A percentile compares a stretch with the other conserved stretches of the same genome.
Conservation (phyloP, 1,140 invertebrate genomes). For the Ceratoteleas bidentatus region DNA sequence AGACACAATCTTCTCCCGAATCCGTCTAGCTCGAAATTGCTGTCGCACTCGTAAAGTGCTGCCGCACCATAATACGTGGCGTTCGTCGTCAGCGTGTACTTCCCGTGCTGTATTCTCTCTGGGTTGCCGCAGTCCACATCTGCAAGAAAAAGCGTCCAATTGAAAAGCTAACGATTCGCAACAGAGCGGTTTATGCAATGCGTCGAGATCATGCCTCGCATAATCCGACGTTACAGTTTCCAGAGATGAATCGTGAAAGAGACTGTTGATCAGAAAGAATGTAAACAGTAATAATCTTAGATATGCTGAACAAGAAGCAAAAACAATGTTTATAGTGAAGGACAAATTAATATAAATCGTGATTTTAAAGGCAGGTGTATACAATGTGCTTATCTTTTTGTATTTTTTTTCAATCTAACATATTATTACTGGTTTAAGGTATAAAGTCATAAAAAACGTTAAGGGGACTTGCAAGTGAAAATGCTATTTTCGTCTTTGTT, state of each 20-base stretch:
- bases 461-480: too few species aligned
- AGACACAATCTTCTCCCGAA: constrained; percentile 90
- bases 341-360: not conserved
- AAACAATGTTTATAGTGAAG: not conserved
- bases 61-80: constrained; percentile 93
- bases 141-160: constrained; percentile 71
- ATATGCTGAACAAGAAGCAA: too few species aligned
- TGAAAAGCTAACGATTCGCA: constrained; percentile 34
- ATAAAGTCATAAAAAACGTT: too few species aligned
- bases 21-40: constrained; percentile 91
- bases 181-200: constrained; percentile 40
- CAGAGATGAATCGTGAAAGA: too few species aligned
- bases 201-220: constrained; percentile 27
- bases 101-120: constrained; percentile 86
- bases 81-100: constrained; percentile 89
- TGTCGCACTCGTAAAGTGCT: constrained; percentile 91
- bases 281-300: too few species aligned
- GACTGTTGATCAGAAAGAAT: too few species aligned
- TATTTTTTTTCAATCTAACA: too few species aligned
- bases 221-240: constrained; percentile 43
- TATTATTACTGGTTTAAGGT: too few species aligned
- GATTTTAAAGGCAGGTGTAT: too few species aligned
- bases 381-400: too few species aligned
- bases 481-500: too few species aligned
- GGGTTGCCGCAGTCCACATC: constrained; percentile 94